These are phyloP conservation scores for Ceyx melanurus DNA, from an alignment of 2,113 vertebrate species.

Conservation along the genomic window DNA sequence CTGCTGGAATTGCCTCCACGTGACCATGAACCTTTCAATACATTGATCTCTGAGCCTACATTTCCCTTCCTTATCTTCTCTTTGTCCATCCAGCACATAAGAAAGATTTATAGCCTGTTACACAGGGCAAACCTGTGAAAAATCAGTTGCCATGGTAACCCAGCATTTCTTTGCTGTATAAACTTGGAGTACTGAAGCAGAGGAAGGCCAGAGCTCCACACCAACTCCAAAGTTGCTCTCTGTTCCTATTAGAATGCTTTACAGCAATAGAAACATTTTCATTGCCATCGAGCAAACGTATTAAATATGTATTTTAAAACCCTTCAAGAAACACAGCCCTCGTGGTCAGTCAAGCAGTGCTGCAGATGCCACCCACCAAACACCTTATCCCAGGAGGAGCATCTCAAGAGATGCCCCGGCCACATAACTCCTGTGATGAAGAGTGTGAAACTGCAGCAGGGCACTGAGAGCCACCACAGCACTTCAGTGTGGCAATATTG, in stretches of 20 bases:
- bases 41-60: slow-evolving; percentile 23
- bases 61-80: slow-evolving; percentile 56
- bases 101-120: slow-evolving; percentile 57
- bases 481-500: not conserved
- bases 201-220: not conserved
- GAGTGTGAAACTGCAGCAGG: not conserved
- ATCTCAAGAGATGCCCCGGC: not conserved
- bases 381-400: rapidly evolving
- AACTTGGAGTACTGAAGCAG: not conserved
- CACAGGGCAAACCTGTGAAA: slow-evolving; percentile 33
- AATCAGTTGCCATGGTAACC: slow-evolving; percentile 67
- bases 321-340: not conserved
- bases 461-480: not conserved
- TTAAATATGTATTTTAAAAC: not conserved
- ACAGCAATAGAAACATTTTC: not conserved
- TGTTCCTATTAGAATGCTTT: not conserved
- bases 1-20: not conserved
- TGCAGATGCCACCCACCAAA: not conserved
- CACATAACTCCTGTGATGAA: not conserved
- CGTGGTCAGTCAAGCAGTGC: not conserved
- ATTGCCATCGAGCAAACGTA: not conserved
- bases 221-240: slow-evolving; percentile 31
- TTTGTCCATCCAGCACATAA: slow-evolving; percentile 46
- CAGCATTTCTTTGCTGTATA: slow-evolving; percentile 46
- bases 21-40: not conserved